A percentile compares a stretch with the other conserved stretches of the same genome.
These are phyloP conservation scores for Protobothrops flavoviridis DNA, from an alignment of 2,113 vertebrate species.

Conservation along the genomic window DNA sequence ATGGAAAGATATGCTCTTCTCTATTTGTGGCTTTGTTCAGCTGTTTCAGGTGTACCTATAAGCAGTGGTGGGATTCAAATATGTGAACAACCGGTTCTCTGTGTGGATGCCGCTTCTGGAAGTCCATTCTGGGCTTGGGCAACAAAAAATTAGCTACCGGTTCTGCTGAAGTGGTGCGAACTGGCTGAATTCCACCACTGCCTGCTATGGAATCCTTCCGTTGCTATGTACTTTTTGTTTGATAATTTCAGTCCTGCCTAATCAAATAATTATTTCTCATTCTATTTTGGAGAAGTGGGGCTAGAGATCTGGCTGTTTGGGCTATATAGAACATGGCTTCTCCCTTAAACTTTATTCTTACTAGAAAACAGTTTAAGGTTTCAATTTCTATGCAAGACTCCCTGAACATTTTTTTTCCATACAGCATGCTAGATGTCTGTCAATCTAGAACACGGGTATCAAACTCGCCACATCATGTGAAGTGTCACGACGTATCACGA, in stretches of 20 bases:
- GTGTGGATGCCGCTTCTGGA: too few relatives aligned
- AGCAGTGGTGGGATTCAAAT: too few relatives aligned
- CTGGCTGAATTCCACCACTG: too few relatives aligned
- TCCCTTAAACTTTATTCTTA: neutral
- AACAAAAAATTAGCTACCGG: too few relatives aligned
- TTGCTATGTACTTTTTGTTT: neutral
- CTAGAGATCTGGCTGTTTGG: neutral
- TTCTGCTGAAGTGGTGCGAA: too few relatives aligned
- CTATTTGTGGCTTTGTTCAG: neutral
- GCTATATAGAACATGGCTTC: neutral
- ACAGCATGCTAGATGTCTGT: neutral
- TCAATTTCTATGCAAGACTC: neutral
- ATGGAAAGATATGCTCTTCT: neutral
- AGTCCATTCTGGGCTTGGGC: too few relatives aligned
- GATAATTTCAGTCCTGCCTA: neutral
- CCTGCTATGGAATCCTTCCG: neutral
- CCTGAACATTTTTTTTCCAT: neutral
- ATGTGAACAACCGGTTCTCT: too few relatives aligned
- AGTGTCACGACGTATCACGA: too few relatives aligned
- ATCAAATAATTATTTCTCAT: neutral
- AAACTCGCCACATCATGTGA: too few relatives aligned
- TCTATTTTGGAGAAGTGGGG: neutral
- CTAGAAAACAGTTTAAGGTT: neutral
- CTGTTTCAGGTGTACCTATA: neutral
- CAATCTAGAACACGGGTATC: neutral